Evolutionary conservation across 92 coral and sea anemone species (phyloP).

Genomic region (Porites divaricata): DNA sequence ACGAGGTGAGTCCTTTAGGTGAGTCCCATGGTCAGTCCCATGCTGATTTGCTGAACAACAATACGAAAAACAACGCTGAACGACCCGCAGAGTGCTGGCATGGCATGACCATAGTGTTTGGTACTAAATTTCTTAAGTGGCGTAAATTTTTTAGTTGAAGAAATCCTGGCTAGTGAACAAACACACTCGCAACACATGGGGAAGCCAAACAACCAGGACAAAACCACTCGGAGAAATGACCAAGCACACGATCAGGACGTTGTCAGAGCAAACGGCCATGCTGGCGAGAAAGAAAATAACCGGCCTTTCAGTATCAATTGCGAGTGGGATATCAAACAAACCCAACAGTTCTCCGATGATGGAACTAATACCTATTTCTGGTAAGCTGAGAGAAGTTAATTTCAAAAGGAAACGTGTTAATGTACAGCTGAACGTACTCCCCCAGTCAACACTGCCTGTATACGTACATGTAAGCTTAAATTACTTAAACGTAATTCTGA

Average conservation of each 20-base stretch:
- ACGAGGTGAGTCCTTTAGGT: no score
- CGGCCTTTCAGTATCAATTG: slow-evolving; percentile 79
- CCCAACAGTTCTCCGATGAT: slow-evolving; percentile 87
- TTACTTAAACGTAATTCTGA: no score
- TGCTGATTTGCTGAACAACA: no score
- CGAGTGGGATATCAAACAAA: slow-evolving; percentile 86
- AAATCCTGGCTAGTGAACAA: slow-evolving; percentile 26
- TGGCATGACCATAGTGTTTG: background rate
- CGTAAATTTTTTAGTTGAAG: background rate
- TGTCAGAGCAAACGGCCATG: slow-evolving; percentile 51
- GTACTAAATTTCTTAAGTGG: background rate
- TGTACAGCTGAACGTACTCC: no score
- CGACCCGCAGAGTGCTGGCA: no score
- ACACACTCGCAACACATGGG: slow-evolving; percentile 5
- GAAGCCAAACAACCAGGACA: slow-evolving; percentile 19
- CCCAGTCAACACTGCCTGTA: no score
- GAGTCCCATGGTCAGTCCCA: no score
- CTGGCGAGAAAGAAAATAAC: slow-evolving; percentile 24
- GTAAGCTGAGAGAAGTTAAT: slow-evolving; percentile 37
- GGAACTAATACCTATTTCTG: slow-evolving; percentile 91
- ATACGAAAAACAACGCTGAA: no score
- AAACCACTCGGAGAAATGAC: slow-evolving; percentile 11
- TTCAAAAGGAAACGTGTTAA: background rate
- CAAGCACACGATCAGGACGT: slow-evolving; percentile 35
- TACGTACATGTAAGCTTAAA: background rate